phyloP scores from a whole-genome alignment of 2,888 invertebrate genomes.

The Phorcus lineatus region DNA sequence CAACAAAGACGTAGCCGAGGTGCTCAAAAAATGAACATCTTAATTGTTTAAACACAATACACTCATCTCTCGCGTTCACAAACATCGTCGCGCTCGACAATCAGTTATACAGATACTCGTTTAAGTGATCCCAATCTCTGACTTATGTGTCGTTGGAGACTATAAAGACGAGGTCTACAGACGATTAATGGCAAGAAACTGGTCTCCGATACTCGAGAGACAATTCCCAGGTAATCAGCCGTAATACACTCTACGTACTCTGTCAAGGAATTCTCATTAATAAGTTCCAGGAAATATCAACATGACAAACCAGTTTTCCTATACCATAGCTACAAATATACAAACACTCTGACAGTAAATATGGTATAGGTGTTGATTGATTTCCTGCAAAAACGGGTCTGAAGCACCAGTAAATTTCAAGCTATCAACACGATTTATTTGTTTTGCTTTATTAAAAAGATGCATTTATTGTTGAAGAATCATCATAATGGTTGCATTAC shows the following conservation, averaged over 20 bases:
- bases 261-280: conserved; percentile 17
- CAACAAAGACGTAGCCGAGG: not conserved
- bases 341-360: not conserved
- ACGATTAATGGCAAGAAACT: not conserved
- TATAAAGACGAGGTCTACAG: not conserved
- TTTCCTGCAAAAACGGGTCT: too few relatives aligned
- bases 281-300: not conserved
- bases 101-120: too few relatives aligned
- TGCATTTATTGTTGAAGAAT: too few relatives aligned
- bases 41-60: not conserved
- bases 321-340: too few relatives aligned
- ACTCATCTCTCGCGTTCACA: not conserved
- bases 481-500: too few relatives aligned
- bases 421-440: too few relatives aligned
- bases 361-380: not conserved
- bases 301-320: too few relatives aligned
- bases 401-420: too few relatives aligned
- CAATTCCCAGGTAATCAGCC: conserved; percentile 2
- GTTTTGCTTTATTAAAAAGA: too few relatives aligned
- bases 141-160: not conserved
- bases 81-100: too few relatives aligned
- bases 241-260: not conserved
- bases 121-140: conserved; percentile 1
- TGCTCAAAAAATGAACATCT: conserved; percentile 1
- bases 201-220: not conserved